These are phyloP conservation scores for Acridotheres tristis DNA, from an alignment of 2,797 vertebrate genomes.

Conservation along the genomic window DNA sequence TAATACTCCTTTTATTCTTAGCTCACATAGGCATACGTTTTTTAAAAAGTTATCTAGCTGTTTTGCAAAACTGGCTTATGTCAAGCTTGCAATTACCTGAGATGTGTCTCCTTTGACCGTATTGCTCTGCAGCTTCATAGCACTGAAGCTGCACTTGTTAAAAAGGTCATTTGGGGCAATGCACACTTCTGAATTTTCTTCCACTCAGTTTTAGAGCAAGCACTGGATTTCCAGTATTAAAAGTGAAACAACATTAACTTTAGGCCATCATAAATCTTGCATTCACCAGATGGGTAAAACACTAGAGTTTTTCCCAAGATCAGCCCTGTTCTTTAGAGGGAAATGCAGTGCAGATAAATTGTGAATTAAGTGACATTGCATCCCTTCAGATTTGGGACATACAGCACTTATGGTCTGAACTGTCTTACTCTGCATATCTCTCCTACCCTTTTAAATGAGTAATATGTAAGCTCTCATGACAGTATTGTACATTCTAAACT, in stretches of 20 bases:
- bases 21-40: not conserved
- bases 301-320: constrained; percentile 5
- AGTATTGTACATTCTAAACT: constrained; percentile 8
- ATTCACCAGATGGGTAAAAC: not conserved
- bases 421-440: not conserved
- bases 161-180: not conserved
- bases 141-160: not conserved
- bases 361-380: not conserved
- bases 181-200: not conserved
- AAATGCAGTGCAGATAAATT: not conserved
- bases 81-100: not conserved
- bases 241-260: constrained; percentile 37
- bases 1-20: not conserved
- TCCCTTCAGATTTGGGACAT: not conserved
- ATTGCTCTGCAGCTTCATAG: not conserved
- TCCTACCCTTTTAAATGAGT: not conserved
- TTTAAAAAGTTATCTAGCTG: not conserved
- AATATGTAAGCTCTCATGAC: not conserved
- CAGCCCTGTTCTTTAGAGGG: not conserved
- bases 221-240: constrained; percentile 9
- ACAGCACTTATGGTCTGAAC: not conserved
- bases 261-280: constrained; percentile 15
- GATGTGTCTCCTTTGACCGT: not conserved
- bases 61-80: constrained; percentile 22
- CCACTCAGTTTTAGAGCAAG: not conserved